Evolutionary conservation across 1,140 invertebrate genomes (phyloP).

Genomic region (Tenebrio molitor): DNA sequence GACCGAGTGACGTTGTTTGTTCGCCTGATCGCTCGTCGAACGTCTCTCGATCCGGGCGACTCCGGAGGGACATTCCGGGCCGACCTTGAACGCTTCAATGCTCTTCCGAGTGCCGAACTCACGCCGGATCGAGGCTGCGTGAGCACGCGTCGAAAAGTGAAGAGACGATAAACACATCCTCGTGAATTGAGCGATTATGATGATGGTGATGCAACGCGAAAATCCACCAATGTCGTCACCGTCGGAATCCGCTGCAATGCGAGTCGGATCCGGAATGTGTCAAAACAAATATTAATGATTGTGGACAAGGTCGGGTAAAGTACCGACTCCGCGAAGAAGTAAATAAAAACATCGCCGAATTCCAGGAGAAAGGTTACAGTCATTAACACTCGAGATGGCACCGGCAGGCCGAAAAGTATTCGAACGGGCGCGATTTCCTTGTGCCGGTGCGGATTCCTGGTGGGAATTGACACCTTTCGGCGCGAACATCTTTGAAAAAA

Average conservation of each 20-base stretch:
- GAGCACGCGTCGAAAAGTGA: neutral
- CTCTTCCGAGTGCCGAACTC: neutral
- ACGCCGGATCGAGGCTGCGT: neutral
- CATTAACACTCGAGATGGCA: neutral
- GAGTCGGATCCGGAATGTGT: conserved; percentile 45
- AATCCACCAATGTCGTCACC: conserved; percentile 21
- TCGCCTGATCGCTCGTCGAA: neutral
- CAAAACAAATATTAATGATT: conserved; percentile 50
- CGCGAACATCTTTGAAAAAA: no score
- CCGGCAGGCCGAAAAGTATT: no score
- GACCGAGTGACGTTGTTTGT: no score
- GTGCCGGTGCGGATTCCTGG: neutral
- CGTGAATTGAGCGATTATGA: conserved; percentile 8
- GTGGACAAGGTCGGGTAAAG: conserved; percentile 45
- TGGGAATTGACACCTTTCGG: neutral
- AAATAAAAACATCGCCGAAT: conserved; percentile 37
- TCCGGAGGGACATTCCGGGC: no score
- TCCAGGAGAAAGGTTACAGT: conserved; percentile 32
- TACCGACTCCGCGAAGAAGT: conserved; percentile 1
- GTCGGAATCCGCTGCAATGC: neutral
- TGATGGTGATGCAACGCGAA: conserved; percentile 1
- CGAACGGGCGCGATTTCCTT: neutral
- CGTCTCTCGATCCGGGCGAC: no score
- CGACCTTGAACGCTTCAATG: no score
- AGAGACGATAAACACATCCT: neutral